These are phyloP conservation scores for Acyrthosiphon pisum DNA, from an alignment of 1,140 invertebrate genomes.

Conservation along the genomic window DNA sequence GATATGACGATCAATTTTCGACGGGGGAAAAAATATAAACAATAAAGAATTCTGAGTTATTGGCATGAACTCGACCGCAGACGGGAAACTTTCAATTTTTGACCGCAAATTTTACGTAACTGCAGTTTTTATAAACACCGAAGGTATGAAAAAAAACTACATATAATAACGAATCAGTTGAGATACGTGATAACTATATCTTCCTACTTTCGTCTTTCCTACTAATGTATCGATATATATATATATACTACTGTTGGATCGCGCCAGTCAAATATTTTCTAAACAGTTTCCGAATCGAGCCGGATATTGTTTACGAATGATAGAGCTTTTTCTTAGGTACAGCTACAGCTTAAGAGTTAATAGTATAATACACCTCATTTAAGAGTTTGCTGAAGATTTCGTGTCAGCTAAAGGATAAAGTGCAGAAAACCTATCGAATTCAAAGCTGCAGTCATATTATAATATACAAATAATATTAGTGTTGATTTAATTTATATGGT, in stretches of 20 bases:
- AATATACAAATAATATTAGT: not conserved
- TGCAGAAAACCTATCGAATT: not conserved
- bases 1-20: not conserved
- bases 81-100: not conserved
- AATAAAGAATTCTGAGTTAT: not conserved
- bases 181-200: not conserved
- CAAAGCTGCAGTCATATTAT: not conserved
- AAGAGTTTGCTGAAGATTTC: not conserved
- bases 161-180: not conserved
- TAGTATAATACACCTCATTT: not conserved
- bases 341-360: not conserved
- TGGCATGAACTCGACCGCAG: not conserved
- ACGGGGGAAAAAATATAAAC: not conserved
- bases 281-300: not conserved
- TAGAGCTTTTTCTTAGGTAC: not conserved
- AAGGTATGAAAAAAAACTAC: not conserved
- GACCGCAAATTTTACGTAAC: not conserved
- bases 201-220: slow-evolving; percentile 7
- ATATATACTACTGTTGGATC: not conserved
- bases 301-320: not conserved
- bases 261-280: not conserved
- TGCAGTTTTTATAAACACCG: not conserved
- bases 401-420: not conserved
- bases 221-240: not conserved
- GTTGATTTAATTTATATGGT: no score